Evolutionary conservation across 2,888 invertebrate genomes (phyloP), one percentile per base, ranked within the genome.

Genomic region (Eupithecia dodoneata): DNA sequence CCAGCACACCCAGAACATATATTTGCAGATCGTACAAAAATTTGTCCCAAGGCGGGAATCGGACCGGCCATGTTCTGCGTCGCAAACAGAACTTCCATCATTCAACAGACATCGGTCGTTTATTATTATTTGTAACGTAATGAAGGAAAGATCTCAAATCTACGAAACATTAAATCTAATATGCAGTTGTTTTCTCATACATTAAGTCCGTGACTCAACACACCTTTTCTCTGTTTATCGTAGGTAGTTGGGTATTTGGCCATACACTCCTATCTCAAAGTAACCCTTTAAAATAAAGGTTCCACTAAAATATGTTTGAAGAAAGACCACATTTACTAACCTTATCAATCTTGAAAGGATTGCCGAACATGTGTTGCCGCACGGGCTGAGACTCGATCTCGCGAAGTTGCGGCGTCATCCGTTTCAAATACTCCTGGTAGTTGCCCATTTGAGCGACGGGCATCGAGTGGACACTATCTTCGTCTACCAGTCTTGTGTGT

Each of bases 391-490:
- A 98, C 93, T 99, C 99, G 71, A 99, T 97, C 95, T 99, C 99
- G 18, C 99, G 95, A 76, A 99, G 95, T 74, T 98, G 98, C 70
- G 98, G 98, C 75, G 98, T 98, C 96, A 98, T 97, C 76, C 98
- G 97, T 94, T 99, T 99, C 79, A 99, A 95, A 90, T 99, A 99
- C 92, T 99, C 99, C 93, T 99, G 99, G 93, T 99, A 99, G 95
- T 99, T 99, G 85, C 99, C 99, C 99, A 99, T 99, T 92, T 99
- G 99, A 41, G 98, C 97, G 41, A 99, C 98, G 6, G 99, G 99
- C 96, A 99, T 97, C 77, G 98, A 98, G 92, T 99, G 99, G 10
- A 98, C 96, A 84, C 98, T 98, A 93, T 99, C 99, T 87, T 98
- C 98, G 89, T 98, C 98, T 75, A 98, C 96, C 72, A 98, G 91